Base-by-base conservation (phyloP, 2,113 vertebrate species). In the Oostethus manadensis region DNA sequence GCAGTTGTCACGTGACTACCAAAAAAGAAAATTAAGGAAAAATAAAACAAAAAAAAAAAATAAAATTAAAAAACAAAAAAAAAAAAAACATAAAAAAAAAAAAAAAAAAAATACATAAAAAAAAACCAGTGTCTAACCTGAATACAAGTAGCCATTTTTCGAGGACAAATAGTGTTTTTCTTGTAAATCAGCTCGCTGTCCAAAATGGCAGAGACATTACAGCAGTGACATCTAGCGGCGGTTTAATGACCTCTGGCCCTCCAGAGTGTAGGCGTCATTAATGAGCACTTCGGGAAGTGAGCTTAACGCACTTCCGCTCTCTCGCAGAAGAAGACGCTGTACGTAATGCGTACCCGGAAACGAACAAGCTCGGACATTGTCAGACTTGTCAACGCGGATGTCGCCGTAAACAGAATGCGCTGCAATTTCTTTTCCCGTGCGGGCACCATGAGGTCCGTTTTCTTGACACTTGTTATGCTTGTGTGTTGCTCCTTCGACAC, bases 331-430 rank as follows among this genome's bases (percentile, higher is more conserved):
- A 84, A 78, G 62, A 77, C 8, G 3, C 22, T 5, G 10, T n/a
- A 2, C 48, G 4, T 10, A 48, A 26, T 38, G 57, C 21, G 57
- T 60, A 79, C 70, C 38, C 81, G 78, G 79, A 87, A 85, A 62
- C 14, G 57, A 56, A 3, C 15, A 8, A 17, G 15, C 6, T 8
- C 3, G 61, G 22, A 35, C 58, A 45, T 47, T 14, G 9, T 62
- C 38, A 60, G 58, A 44, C 20, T 64, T 58, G 73, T 68, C 49
- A 58, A 2, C 8, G 26, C 17, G 44, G 55, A 66, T 65, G 51
- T 1, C 1, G 7, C 0, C 1, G 26, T 45, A 8, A 51, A 4
- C 15, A 1, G 6, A 17, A 16, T 21, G 35, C 5, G 2, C 33
- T 0, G 53, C 10, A 35, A 1, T 47, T 16, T 1, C 10, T 0